Base-by-base conservation (phyloP, 2,113 vertebrate species). In the Eidolon helvum region DNA sequence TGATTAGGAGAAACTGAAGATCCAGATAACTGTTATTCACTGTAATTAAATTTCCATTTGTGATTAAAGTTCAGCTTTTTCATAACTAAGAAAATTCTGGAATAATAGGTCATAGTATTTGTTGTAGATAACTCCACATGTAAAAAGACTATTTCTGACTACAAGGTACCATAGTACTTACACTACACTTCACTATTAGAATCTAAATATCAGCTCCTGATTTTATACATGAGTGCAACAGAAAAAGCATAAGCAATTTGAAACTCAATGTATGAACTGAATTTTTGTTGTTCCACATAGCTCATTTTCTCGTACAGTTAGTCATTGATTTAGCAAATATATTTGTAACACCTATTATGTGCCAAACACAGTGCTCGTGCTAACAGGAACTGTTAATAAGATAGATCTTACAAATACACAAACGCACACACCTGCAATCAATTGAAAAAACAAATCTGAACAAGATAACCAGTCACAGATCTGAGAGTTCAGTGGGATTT, bases 391-490 rank as follows among this genome's bases (percentile, higher is more conserved):
- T 74, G 8, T 68, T 87, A 83, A 88, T 78, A 35, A 87, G 30
- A 87, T 5, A 24, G 22, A 48, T 15, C 12, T 82, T 88, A 50
- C 15, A 94, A 68, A 16, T 75, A 78, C 8, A 28, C 4, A 38
- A 11, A 43, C 10, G 24, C 8, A 71, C 16, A 72, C 33, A 57
- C 22, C 72, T 74, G 15, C 28, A n/a, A 59, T 66, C 15, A 48
- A 38, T 24, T 61, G 14, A 59, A 48, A 91, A 91, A 94, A 77
- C 22, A 96, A 75, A 95, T 66, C 48, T 95, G 38, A 94, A 66
- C 24, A 86, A 86, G 50, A 87, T 53, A 18, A 77, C 53, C 50
- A 68, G 55, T 5, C 71, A 77, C 5, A 50, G 2, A 87, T 66
- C 8, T 45, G 10, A 57, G 30, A 91, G 7, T 80, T 30, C 22